These are phyloP conservation scores for Cylloceria caligata DNA, from an alignment of 2,888 invertebrate genomes.

Conservation along the genomic window DNA sequence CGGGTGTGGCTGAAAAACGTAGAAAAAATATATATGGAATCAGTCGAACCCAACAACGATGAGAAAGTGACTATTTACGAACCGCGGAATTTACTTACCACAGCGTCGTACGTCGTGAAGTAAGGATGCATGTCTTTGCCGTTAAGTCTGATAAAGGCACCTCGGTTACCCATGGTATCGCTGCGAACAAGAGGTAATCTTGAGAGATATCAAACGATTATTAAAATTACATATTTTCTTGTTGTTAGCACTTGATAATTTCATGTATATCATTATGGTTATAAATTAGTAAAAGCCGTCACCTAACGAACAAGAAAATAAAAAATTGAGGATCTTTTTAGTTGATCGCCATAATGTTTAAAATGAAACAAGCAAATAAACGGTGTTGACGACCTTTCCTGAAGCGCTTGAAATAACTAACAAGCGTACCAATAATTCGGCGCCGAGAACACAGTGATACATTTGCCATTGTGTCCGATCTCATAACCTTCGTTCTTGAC, in stretches of 20 bases:
- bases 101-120: constrained; percentile 96
- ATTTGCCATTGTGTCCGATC: constrained; percentile 96
- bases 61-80: not conserved
- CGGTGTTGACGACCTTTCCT: no score
- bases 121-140: constrained; percentile 96
- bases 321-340: no score
- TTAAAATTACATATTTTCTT: no score
- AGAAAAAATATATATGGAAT: constrained; percentile 63
- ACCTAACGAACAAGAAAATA: no score
- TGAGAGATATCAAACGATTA: constrained; percentile 11
- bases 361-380: no score
- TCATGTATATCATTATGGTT: no score
- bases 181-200: constrained; percentile 85
- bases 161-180: constrained; percentile 99
- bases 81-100: constrained; percentile 88
- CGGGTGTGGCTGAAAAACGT: constrained; percentile 94
- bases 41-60: not conserved
- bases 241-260: no score
- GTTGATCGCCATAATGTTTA: no score
- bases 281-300: no score
- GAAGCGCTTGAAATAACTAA: no score
- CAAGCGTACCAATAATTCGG: constrained; percentile 98
- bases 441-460: constrained; percentile 99
- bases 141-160: constrained; percentile 97
- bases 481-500: constrained; percentile 99